Evolutionary conservation across 2,888 invertebrate genomes (phyloP).

Genomic region (Clistopyga incitator): DNA sequence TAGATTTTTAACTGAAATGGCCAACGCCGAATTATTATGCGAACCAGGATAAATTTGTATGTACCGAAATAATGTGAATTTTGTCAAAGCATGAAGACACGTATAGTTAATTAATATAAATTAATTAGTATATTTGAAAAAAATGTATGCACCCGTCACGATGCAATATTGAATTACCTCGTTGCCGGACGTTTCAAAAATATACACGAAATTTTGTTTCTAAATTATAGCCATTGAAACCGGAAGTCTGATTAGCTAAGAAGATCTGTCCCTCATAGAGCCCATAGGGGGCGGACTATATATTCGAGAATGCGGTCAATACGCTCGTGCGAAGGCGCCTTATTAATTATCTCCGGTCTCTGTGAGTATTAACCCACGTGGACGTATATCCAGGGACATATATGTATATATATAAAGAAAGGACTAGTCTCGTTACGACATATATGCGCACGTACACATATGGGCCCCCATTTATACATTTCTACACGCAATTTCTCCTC

Average conservation of each 20-base stretch:
- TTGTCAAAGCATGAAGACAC: no score
- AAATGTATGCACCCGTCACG: no score
- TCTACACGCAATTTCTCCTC: not conserved
- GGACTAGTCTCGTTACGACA: slow-evolving; percentile 21
- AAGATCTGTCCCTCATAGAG: slow-evolving; percentile 12
- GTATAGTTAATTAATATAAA: no score
- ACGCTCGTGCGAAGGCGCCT: slow-evolving; percentile 27
- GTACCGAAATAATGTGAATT: no score
- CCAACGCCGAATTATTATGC: no score
- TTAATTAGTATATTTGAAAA: no score
- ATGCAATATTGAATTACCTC: not conserved
- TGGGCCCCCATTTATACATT: slow-evolving; percentile 14
- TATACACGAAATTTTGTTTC: not conserved
- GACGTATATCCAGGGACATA: slow-evolving; percentile 12
- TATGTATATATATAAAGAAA: not conserved
- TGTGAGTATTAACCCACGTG: slow-evolving; percentile 17
- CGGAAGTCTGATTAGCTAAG: not conserved
- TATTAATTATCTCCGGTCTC: slow-evolving; percentile 52
- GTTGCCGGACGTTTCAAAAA: not conserved
- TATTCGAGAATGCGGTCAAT: slow-evolving; percentile 42
- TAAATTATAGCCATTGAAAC: not conserved
- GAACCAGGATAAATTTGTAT: no score
- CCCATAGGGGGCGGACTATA: not conserved
- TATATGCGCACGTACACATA: not conserved
- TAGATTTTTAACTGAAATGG: no score